Evolutionary conservation across 2,888 invertebrate genomes (phyloP).

Genomic region (Autographa pulchrina): DNA sequence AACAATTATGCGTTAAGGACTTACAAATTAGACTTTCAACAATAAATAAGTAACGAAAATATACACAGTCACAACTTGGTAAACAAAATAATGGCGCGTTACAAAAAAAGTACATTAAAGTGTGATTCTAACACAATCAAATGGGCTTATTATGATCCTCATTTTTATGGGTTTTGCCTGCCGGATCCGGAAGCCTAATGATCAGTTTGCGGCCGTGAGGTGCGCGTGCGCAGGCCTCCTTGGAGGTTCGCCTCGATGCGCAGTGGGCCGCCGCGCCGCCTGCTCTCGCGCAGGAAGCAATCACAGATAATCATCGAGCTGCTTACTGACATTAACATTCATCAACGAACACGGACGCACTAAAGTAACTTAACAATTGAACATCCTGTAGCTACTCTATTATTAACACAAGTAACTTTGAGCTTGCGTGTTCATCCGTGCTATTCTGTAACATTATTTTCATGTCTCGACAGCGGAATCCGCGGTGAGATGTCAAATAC

Average conservation of each 20-base stretch:
- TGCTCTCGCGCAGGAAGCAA: conserved; percentile 70
- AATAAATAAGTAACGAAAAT: not conserved
- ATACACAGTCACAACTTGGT: not conserved
- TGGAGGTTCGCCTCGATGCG: conserved; percentile 59
- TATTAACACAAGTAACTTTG: conserved; percentile 40
- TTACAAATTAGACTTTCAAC: not conserved
- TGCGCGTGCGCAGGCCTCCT: conserved; percentile 49
- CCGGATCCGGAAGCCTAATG: conserved; percentile 61
- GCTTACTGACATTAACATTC: conserved; percentile 66
- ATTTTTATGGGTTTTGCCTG: conserved; percentile 57
- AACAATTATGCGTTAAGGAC: conserved; percentile 13
- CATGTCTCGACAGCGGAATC: no score
- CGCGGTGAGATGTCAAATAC: no score
- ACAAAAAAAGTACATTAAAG: conserved; percentile 34
- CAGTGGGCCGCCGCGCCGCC: conserved; percentile 43
- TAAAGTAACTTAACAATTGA: conserved; percentile 46
- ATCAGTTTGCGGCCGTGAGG: conserved; percentile 51
- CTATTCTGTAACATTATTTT: no score
- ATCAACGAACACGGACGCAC: conserved; percentile 60
- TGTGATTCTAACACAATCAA: conserved; percentile 34
- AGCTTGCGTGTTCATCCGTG: conserved; percentile 34
- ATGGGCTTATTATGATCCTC: conserved; percentile 23
- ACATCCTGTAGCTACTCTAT: conserved; percentile 57
- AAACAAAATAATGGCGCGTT: not conserved
- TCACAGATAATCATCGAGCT: conserved; percentile 69